These are phyloP conservation scores for Meloidogyne hapla DNA, from an alignment of 1,140 invertebrate genomes.

Conservation along the genomic window DNA sequence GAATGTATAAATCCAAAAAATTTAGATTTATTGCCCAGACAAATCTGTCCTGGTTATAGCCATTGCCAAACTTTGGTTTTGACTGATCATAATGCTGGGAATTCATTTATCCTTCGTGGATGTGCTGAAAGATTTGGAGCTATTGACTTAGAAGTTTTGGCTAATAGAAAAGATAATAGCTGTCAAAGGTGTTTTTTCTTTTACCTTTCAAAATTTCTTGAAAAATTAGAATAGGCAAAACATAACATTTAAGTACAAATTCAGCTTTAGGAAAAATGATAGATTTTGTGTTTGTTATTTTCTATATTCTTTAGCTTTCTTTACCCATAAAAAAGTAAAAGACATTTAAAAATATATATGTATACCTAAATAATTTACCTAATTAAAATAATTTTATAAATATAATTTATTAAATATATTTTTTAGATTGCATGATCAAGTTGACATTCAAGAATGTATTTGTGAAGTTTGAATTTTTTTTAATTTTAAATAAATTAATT, in stretches of 20 bases:
- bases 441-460: slow-evolving; percentile 32
- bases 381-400: too few species aligned
- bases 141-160: slow-evolving; percentile 17
- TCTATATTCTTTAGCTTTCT: too few species aligned
- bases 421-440: slow-evolving; percentile 26
- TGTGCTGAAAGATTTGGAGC: slow-evolving; percentile 32
- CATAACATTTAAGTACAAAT: too few species aligned
- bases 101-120: slow-evolving; percentile 23
- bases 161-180: slow-evolving; percentile 12
- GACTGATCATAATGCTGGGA: slow-evolving; percentile 17
- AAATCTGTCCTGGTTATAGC: slow-evolving; percentile 17
- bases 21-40: slow-evolving; percentile 17
- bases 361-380: too few species aligned
- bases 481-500: neutral
- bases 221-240: too few species aligned
- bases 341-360: too few species aligned
- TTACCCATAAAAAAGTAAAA: too few species aligned
- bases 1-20: slow-evolving; percentile 15
- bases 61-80: slow-evolving; percentile 24
- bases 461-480: slow-evolving; percentile 21
- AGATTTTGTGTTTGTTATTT: too few species aligned
- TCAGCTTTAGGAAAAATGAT: too few species aligned
- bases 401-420: too few species aligned
- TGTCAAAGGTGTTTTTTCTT: slow-evolving; percentile 20
- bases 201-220: too few species aligned